phyloP scores from a whole-genome alignment of 2,113 vertebrate genomes.

The Rallus limicola region DNA sequence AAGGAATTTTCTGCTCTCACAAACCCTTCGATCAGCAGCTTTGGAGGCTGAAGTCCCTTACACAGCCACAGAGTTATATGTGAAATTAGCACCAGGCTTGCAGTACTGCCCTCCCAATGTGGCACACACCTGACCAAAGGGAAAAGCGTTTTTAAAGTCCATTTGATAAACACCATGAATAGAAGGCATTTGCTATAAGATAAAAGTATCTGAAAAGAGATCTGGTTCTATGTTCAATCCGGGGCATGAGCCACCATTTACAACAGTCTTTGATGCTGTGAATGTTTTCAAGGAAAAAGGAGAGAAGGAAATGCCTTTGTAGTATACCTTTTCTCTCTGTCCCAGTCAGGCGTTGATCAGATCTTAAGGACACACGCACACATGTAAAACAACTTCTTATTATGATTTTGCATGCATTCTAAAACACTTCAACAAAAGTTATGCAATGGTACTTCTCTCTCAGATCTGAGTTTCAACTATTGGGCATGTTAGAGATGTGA shows the following conservation, averaged over 20 bases:
- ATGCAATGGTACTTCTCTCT: not conserved
- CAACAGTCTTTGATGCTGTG: not conserved
- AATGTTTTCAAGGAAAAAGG: not conserved
- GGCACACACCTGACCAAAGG: not conserved
- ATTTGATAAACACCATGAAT: not conserved
- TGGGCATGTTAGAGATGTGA: not conserved
- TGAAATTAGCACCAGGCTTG: not conserved
- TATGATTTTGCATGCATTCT: not conserved
- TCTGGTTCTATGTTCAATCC: not conserved
- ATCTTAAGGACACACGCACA: not conserved
- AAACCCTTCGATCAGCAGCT: not conserved
- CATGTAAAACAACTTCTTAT: not conserved
- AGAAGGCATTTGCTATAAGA: not conserved
- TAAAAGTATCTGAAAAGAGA: not conserved
- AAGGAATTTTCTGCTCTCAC: not conserved
- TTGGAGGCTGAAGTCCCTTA: not conserved
- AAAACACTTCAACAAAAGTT: not conserved
- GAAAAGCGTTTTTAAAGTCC: not conserved
- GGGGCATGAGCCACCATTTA: accelerated
- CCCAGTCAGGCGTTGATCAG: not conserved
- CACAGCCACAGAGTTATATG: not conserved
- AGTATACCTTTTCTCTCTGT: not conserved
- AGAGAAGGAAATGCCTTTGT: not conserved
- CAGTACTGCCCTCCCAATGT: not conserved
- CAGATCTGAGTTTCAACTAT: not conserved